A percentile compares a stretch with the other conserved stretches of the same genome.
Conservation (phyloP, 30 jellyfish, hydroid and myxozoan genomes). For the Aurelia sp. region DNA sequence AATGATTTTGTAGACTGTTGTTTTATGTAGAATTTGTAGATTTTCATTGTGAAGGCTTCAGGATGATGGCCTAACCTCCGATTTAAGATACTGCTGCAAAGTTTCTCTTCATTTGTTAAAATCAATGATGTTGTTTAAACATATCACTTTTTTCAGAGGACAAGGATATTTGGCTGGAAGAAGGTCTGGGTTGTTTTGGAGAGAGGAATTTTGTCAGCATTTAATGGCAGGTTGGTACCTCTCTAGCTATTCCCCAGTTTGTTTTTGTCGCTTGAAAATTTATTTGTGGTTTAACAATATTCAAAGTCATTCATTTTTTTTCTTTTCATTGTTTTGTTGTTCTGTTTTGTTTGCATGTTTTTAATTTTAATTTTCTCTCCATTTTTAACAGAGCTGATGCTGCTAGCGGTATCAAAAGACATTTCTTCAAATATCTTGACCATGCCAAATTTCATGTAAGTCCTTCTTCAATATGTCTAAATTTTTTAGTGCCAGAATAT, state of each 20-base stretch:
- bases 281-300: not conserved
- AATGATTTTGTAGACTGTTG: no score
- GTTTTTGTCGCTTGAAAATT: not conserved
- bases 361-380: not conserved
- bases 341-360: not conserved
- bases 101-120: no score
- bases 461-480: not conserved
- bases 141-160: conserved; percentile 55
- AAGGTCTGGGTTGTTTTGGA: conserved; percentile 95
- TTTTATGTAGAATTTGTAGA: no score
- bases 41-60: no score
- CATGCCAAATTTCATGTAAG: conserved; percentile 89
- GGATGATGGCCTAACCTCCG: no score
- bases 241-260: not conserved
- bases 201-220: conserved; percentile 94
- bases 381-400: conserved; percentile 94
- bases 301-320: no score
- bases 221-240: conserved; percentile 72
- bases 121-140: no score
- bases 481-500: not conserved
- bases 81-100: no score
- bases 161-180: conserved; percentile 94
- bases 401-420: conserved; percentile 92
- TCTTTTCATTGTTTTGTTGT: not conserved
- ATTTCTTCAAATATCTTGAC: conserved; percentile 90